Base-by-base conservation (phyloP, 1,140 invertebrate genomes). In the Berghia stephanieae region DNA sequence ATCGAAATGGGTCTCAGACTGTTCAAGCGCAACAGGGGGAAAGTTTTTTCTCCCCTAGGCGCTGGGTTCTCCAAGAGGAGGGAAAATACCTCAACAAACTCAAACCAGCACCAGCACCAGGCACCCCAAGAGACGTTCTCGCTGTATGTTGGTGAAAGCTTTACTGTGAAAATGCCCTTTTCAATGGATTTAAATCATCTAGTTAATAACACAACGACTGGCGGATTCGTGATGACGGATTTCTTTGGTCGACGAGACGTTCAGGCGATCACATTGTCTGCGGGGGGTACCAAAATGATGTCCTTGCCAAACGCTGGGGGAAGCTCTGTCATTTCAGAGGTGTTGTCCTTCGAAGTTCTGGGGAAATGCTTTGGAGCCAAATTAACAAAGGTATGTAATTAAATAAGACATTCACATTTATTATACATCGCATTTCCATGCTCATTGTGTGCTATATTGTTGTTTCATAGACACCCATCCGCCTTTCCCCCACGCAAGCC, bases 311-410 rank as follows among this genome's bases (percentile, higher is more conserved):
- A 89, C 66, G 88, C 88, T 38, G 88, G 88, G 2, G 88, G 88
- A 24, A 87, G 78, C 49, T 89, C 88, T 5, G 80, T 88, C 0
- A 75, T 86, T 18, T 89, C 88, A 8, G 88, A 89, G 76, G 84
- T 86, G 6, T 68, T 89, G 36, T 89, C 88, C n/a, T 88, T 84
- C 73, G 88, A 89, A 79, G 38, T 87, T 36, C 75, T 89, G n/a
- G 75, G 79, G 55, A 83, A 80, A 44, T 85, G 83, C 78, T 87
- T 86, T 77, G 76, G 82, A 8, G 86, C 87, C 24, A 79, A 80
- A 67, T 74, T 89, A 18, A 6, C 85, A 1, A 87, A 87, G 86
- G 86, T 87, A 81, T 75, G 70, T 74, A 70, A 31, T 18, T 18
- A 55, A 44, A 60, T 10, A 60, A 10, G 31, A n/a, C n/a, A 16